These are phyloP conservation scores for Umimayanthus chanpuru DNA, from an alignment of 92 coral and sea anemone species.

Conservation along the genomic window DNA sequence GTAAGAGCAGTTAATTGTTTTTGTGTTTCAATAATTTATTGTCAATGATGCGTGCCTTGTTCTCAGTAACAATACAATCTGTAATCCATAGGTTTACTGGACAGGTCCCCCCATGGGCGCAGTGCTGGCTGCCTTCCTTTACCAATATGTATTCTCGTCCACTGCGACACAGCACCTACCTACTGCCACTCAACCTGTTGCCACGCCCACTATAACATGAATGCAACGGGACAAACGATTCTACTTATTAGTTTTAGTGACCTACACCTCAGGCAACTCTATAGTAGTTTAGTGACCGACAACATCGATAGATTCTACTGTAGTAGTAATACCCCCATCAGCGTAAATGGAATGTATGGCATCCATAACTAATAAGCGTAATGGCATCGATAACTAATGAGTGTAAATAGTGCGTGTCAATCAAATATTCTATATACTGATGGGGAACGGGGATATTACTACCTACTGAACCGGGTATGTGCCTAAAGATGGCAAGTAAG, in stretches of 20 bases:
- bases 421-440: too few species aligned
- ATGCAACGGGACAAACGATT: not conserved
- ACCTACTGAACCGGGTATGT: not conserved
- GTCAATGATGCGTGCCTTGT: not conserved
- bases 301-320: not conserved
- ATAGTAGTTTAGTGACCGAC: not conserved
- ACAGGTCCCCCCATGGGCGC: slow-evolving; percentile 82
- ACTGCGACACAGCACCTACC: not conserved
- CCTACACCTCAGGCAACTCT: too few species aligned
- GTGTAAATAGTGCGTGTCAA: too few species aligned
- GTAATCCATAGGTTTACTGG: slow-evolving; percentile 81
- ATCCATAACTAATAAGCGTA: too few species aligned
- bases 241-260: not conserved
- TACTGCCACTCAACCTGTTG: not conserved
- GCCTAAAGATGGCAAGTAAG: not conserved
- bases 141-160: slow-evolving; percentile 69
- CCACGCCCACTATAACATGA: not conserved
- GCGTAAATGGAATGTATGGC: too few species aligned
- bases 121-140: slow-evolving; percentile 70
- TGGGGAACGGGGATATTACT: too few species aligned
- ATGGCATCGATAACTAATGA: too few species aligned
- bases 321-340: not conserved
- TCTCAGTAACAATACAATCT: not conserved
- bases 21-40: not conserved
- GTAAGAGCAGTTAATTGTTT: slow-evolving; percentile 47